phyloP scores from a whole-genome alignment of 2,113 vertebrate species.

The Menidia beryllina region DNA sequence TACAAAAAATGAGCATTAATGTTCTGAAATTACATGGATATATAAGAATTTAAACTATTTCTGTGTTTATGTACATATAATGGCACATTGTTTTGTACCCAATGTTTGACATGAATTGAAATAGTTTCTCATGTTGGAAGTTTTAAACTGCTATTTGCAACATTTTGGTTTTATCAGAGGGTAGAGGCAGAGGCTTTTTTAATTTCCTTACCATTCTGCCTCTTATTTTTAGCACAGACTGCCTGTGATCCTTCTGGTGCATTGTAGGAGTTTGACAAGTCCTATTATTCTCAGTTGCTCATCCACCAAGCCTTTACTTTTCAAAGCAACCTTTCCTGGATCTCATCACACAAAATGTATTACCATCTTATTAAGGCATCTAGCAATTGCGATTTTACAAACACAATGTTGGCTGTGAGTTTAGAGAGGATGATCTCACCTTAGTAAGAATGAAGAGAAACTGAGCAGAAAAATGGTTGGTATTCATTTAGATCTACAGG shows the following conservation, averaged over 20 bases:
- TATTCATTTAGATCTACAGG: too few relatives aligned
- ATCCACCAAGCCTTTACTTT: conserved; percentile 54
- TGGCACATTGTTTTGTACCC: background rate
- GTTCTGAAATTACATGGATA: too few relatives aligned
- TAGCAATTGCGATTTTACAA: conserved; percentile 48
- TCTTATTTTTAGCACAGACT: conserved; percentile 65
- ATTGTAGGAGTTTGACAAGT: conserved; percentile 72
- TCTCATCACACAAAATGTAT: conserved; percentile 55
- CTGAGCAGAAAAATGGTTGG: background rate
- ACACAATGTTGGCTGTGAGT: conserved; percentile 24
- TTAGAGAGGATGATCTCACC: conserved; percentile 22
- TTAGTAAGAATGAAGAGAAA: background rate
- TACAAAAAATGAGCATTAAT: too few relatives aligned
- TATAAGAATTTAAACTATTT: too few relatives aligned
- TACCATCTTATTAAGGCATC: conserved; percentile 39
- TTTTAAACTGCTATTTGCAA: conserved; percentile 59
- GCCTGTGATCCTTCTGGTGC: conserved; percentile 66
- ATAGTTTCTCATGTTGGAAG: conserved; percentile 33
- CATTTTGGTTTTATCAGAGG: conserved; percentile 61
- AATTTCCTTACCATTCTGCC: conserved; percentile 65
- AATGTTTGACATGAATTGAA: conserved; percentile 20
- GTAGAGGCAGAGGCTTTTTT: conserved; percentile 53
- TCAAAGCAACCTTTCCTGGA: conserved; percentile 59
- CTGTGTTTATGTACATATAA: background rate
- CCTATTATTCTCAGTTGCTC: conserved; percentile 69